These are phyloP conservation scores for Drosophila takahashii DNA, from an alignment of 1,140 invertebrate species.

Conservation along the genomic window DNA sequence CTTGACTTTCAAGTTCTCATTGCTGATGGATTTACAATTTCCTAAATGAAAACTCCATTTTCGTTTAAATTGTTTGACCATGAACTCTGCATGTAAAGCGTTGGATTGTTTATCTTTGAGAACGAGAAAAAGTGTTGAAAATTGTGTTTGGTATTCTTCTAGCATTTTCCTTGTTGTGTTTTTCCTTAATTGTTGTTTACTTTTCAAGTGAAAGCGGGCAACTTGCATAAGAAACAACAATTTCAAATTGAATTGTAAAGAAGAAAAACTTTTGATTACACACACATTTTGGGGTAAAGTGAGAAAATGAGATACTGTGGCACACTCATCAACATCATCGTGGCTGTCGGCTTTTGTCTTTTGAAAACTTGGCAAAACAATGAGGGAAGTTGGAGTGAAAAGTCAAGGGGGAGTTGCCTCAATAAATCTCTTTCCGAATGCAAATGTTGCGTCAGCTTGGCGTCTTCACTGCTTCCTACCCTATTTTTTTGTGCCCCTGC, in stretches of 20 bases:
- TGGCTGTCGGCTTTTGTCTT: conserved; percentile 63
- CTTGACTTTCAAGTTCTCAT: conserved; percentile 33
- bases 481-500: conserved; percentile 25
- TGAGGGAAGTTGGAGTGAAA: conserved; percentile 23
- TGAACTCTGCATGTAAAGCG: conserved; percentile 45
- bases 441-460: conserved; percentile 72
- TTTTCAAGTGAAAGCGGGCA: conserved; percentile 65
- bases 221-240: conserved; percentile 56
- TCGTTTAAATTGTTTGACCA: conserved; percentile 58
- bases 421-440: conserved; percentile 79
- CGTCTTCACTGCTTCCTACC: conserved; percentile 33
- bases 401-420: conserved; percentile 37
- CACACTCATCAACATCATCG: conserved; percentile 49
- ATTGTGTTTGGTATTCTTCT: conserved; percentile 51
- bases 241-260: conserved; percentile 63
- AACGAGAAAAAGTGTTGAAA: conserved; percentile 66
- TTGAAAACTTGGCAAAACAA: conserved; percentile 69
- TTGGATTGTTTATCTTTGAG: conserved; percentile 55
- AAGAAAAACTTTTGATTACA: conserved; percentile 55
- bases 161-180: conserved; percentile 33
- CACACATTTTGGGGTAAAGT: conserved; percentile 30
- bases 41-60: conserved; percentile 58
- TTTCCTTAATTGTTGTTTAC: conserved; percentile 72
- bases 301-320: conserved; percentile 41
- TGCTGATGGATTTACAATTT: conserved; percentile 70